phyloP scores from a whole-genome alignment of 2,797 vertebrate species.

The Lophotriccus pileatus region DNA sequence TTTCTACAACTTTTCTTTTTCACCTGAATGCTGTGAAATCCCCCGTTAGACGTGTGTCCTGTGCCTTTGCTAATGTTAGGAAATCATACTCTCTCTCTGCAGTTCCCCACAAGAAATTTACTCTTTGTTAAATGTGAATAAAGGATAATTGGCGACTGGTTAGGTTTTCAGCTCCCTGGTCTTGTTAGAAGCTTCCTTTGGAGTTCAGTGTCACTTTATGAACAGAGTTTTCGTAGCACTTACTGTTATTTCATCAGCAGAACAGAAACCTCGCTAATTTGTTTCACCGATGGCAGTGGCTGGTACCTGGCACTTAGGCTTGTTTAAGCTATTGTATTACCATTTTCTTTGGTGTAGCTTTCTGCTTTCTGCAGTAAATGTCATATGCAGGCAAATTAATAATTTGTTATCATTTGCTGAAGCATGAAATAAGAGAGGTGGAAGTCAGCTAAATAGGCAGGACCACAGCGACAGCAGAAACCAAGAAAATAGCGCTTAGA shows the following conservation, averaged over 20 bases:
- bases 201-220: slow-evolving; percentile 56
- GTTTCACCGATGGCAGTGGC: slow-evolving; percentile 11
- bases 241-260: slow-evolving; percentile 42
- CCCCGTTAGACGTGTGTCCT: not conserved
- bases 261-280: slow-evolving; percentile 21
- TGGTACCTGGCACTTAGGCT: slow-evolving; percentile 1
- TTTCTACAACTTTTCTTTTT: not conserved
- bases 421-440: not conserved
- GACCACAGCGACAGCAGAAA: not conserved
- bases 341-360: slow-evolving; percentile 4
- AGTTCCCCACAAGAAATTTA: not conserved
- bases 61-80: not conserved
- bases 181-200: not conserved
- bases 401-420: slow-evolving; percentile 40
- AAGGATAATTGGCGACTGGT: not conserved
- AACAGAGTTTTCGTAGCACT: slow-evolving; percentile 40
- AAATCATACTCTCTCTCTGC: not conserved
- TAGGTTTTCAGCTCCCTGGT: not conserved
- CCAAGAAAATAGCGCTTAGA: not conserved
- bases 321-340: slow-evolving; percentile 16
- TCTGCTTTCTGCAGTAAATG: slow-evolving; percentile 39
- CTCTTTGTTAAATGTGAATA: slow-evolving; percentile 23
- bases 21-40: not conserved
- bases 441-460: not conserved
- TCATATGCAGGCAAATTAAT: slow-evolving; percentile 45